These are phyloP conservation scores for Pogonophryne albipinna DNA, from an alignment of 2,797 vertebrate genomes.

Conservation along the genomic window DNA sequence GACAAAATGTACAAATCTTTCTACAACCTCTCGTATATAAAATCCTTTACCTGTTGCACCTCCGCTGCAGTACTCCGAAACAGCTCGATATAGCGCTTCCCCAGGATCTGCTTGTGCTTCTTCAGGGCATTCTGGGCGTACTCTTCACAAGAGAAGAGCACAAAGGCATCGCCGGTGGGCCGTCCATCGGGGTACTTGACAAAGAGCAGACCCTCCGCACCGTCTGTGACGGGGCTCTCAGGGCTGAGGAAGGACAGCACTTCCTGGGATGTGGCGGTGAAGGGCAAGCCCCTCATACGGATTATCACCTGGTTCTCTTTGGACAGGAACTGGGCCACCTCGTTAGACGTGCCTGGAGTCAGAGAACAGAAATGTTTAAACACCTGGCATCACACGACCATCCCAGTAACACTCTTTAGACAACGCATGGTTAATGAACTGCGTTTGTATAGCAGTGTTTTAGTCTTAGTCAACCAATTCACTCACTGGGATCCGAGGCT, in stretches of 20 bases:
- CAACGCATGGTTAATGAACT: neutral
- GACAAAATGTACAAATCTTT: neutral
- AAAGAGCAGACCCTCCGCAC: slow-evolving; percentile 93
- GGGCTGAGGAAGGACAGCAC: slow-evolving; percentile 93
- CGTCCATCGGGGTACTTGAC: slow-evolving; percentile 97
- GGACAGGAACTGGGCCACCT: slow-evolving; percentile 96
- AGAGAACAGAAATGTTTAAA: slow-evolving; percentile 9
- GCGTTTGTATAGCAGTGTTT: too few species aligned
- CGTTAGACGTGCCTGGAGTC: slow-evolving; percentile 92
- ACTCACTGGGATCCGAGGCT: too few species aligned
- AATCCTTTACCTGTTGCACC: slow-evolving; percentile 89
- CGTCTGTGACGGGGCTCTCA: slow-evolving; percentile 93
- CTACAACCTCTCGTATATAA: neutral
- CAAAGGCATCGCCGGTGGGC: slow-evolving; percentile 96
- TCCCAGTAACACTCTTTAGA: neutral
- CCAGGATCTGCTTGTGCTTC: slow-evolving; percentile 97
- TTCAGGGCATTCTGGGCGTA: slow-evolving; percentile 95
- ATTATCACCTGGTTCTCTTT: slow-evolving; percentile 98
- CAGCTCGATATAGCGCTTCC: slow-evolving; percentile 97
- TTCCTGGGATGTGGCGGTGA: slow-evolving; percentile 91
- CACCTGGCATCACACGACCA: neutral
- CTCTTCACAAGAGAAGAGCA: slow-evolving; percentile 96
- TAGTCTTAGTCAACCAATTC: too few species aligned
- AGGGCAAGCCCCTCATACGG: slow-evolving; percentile 93
- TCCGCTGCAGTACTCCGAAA: slow-evolving; percentile 97